Evolutionary conservation across 2,113 vertebrate species (phyloP).

Genomic region (Gymnogyps californianus): DNA sequence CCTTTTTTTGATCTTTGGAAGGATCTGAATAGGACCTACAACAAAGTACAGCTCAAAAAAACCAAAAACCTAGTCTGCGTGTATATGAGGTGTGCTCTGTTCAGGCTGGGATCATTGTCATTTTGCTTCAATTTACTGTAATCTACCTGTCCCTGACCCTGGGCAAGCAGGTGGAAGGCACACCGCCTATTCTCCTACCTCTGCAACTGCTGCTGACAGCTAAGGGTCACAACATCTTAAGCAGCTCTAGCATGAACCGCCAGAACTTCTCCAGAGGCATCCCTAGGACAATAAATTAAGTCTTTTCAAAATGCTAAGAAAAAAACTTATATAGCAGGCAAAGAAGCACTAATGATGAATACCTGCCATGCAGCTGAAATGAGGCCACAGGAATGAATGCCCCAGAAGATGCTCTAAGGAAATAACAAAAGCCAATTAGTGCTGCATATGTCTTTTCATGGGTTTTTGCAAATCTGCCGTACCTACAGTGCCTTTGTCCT

Average conservation of each 20-base stretch:
- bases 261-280: background rate
- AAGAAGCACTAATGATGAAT: background rate
- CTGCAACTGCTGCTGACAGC: background rate
- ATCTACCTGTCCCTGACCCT: background rate
- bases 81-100: background rate
- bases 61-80: background rate
- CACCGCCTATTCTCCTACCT: background rate
- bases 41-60: background rate
- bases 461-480: background rate
- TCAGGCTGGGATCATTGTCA: background rate
- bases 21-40: background rate
- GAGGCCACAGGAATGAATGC: background rate
- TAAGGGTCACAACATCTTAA: background rate
- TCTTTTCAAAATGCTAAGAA: background rate
- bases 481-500: background rate
- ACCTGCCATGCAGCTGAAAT: background rate
- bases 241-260: background rate
- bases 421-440: constrained; percentile 9
- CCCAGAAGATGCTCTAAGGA: background rate
- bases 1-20: background rate
- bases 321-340: background rate
- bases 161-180: background rate
- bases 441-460: background rate
- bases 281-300: background rate
- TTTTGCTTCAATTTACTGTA: background rate